Percentiles rank a stretch among this genome's conserved stretches.
Evolutionary conservation across 2,797 vertebrate species (phyloP).

Genomic region (Lagodon rhomboides): DNA sequence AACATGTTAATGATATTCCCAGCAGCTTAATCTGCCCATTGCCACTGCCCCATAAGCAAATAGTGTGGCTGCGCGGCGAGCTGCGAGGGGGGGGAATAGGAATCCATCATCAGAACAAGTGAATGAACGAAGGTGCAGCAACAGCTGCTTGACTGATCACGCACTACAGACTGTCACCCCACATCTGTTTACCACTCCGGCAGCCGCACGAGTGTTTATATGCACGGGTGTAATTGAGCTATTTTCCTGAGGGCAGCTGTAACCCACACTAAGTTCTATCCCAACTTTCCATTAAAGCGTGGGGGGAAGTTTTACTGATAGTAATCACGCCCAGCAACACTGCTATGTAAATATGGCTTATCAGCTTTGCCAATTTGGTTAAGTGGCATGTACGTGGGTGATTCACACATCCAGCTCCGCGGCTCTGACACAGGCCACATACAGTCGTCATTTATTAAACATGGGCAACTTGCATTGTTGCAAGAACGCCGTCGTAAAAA

Average conservation of each 20-base stretch:
- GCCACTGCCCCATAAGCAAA: slow-evolving; percentile 71
- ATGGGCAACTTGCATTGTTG: slow-evolving; percentile 54
- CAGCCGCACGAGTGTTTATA: slow-evolving; percentile 70
- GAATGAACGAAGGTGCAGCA: slow-evolving; percentile 70
- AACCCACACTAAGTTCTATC: slow-evolving; percentile 71
- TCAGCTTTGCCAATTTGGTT: slow-evolving; percentile 81
- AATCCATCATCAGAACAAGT: slow-evolving; percentile 68
- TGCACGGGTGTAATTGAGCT: slow-evolving; percentile 73
- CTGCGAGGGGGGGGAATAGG: slow-evolving; percentile 32
- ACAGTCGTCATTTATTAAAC: slow-evolving; percentile 56
- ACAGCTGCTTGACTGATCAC: slow-evolving; percentile 73
- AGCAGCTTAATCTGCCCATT: slow-evolving; percentile 70
- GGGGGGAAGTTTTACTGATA: slow-evolving; percentile 68
- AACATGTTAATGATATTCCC: slow-evolving; percentile 56
- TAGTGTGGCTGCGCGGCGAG: slow-evolving; percentile 40
- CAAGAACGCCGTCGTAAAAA: slow-evolving; percentile 42
- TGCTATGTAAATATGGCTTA: slow-evolving; percentile 82
- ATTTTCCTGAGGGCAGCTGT: slow-evolving; percentile 74
- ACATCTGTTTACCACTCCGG: slow-evolving; percentile 77
- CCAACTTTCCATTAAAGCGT: slow-evolving; percentile 79
- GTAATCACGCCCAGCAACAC: slow-evolving; percentile 74
- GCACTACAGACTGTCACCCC: slow-evolving; percentile 67
- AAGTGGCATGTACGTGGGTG: slow-evolving; percentile 78
- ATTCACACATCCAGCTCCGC: slow-evolving; percentile 60
- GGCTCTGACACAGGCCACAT: slow-evolving; percentile 50